A percentile compares a stretch with the other conserved stretches of the same genome.
Evolutionary conservation across 2,888 invertebrate species (phyloP).

Genomic region (Tinea pellionella): DNA sequence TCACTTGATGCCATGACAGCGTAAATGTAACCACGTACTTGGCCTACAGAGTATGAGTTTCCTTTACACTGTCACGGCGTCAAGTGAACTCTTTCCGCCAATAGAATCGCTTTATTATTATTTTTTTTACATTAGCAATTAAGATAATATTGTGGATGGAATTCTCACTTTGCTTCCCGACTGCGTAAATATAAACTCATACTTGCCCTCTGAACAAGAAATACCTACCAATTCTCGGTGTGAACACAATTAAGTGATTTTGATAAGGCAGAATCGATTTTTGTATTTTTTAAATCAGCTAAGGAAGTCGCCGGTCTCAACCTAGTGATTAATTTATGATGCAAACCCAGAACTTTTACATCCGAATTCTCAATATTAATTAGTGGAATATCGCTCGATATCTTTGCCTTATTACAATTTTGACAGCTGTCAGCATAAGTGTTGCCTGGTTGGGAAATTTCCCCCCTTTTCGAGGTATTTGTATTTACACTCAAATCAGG

Average conservation of each 20-base stretch:
- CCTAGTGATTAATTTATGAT: constrained; percentile 43
- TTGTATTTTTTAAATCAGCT: constrained; percentile 38
- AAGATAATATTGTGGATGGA: no score
- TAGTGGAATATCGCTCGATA: constrained; percentile 23
- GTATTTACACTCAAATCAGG: constrained; percentile 32
- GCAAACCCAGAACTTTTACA: constrained; percentile 22
- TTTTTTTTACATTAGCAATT: no score
- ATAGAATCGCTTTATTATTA: no score
- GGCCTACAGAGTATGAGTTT: no score
- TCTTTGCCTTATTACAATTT: constrained; percentile 14
- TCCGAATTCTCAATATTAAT: constrained; percentile 28
- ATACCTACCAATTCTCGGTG: constrained; percentile 26
- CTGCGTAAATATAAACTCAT: no score
- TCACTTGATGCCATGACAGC: no score
- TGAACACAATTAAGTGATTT: constrained; percentile 39
- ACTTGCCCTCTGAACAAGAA: background rate
- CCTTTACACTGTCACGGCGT: no score
- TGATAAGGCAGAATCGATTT: constrained; percentile 28
- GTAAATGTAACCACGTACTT: no score
- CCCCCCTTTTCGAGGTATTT: constrained; percentile 26
- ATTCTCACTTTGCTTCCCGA: no score
- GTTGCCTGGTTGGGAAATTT: constrained; percentile 26
- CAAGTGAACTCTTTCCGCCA: no score
- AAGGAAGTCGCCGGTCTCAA: constrained; percentile 47
- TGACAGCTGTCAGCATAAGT: constrained; percentile 17